Evolutionary conservation across 2,888 invertebrate genomes (phyloP).

Genomic region (Xestia c-nigrum): DNA sequence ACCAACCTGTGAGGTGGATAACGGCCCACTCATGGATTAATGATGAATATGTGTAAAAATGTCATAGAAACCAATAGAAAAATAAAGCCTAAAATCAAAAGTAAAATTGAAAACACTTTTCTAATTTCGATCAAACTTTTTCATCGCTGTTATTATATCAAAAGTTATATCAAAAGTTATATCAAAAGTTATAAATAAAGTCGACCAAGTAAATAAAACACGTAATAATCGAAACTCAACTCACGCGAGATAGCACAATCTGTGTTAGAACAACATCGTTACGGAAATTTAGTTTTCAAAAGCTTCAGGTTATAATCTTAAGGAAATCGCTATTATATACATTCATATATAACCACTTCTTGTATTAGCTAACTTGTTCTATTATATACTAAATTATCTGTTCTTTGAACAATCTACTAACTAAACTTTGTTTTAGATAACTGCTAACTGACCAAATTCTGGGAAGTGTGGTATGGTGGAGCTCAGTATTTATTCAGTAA

Average conservation of each 20-base stretch:
- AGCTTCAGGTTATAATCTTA: slow-evolving; percentile 9
- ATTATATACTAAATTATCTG: slow-evolving; percentile 30
- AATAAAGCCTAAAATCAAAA: neutral
- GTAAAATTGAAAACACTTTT: neutral
- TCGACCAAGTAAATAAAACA: slow-evolving; percentile 15
- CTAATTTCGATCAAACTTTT: neutral
- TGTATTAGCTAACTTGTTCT: slow-evolving; percentile 14
- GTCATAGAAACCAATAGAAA: neutral
- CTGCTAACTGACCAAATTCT: slow-evolving; percentile 46
- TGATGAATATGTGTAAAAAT: neutral
- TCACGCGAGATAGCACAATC: neutral
- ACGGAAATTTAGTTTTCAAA: slow-evolving; percentile 14
- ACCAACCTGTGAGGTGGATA: neutral
- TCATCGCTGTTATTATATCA: neutral
- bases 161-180: too few species aligned
- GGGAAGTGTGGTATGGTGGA: slow-evolving; percentile 16
- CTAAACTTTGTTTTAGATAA: slow-evolving; percentile 42
- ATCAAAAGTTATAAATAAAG: neutral
- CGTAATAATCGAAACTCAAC: neutral
- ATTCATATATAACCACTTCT: slow-evolving; percentile 13
- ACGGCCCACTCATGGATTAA: neutral
- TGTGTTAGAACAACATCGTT: slow-evolving; percentile 22
- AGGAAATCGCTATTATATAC: slow-evolving; percentile 11
- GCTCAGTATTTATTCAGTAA: slow-evolving; percentile 39
- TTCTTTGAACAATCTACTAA: slow-evolving; percentile 25